These are phyloP conservation scores for Pectinophora gossypiella DNA, from an alignment of 1,140 invertebrate genomes.

Conservation along the genomic window DNA sequence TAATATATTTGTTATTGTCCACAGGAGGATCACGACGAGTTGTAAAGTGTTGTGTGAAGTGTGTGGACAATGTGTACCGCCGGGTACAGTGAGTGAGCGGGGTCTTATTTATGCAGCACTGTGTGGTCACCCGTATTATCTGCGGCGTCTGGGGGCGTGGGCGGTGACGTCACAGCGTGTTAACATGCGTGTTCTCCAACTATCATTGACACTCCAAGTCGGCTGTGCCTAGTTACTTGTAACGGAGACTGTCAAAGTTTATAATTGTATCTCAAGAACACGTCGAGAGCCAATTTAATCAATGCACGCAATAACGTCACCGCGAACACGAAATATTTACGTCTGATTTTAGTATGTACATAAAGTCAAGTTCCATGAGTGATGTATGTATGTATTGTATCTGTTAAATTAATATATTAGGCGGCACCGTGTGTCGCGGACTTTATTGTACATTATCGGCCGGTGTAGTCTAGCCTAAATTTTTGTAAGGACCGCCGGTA, in stretches of 20 bases:
- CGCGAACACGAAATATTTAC: too few species aligned
- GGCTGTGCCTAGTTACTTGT: too few species aligned
- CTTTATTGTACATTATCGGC: conserved; percentile 39
- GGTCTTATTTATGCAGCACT: too few species aligned
- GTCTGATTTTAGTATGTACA: conserved; percentile 18
- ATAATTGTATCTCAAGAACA: too few species aligned
- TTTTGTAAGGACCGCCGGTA: conserved; percentile 31
- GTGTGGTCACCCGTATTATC: too few species aligned
- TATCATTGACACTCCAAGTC: too few species aligned
- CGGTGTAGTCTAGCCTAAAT: conserved; percentile 19
- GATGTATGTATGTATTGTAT: neutral
- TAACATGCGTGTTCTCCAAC: too few species aligned
- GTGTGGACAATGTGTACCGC: conserved; percentile 37
- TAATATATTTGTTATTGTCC: conserved; percentile 21
- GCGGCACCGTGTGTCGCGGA: conserved; percentile 55
- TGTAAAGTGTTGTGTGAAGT: conserved; percentile 71
- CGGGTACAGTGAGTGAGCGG: neutral
- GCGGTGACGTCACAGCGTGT: too few species aligned
- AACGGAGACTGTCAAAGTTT: too few species aligned
- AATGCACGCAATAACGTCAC: too few species aligned
- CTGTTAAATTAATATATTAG: conserved; percentile 28
- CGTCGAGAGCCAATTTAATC: too few species aligned
- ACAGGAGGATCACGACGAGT: conserved; percentile 78
- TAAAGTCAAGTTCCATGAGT: conserved; percentile 5
- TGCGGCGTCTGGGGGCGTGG: too few species aligned